A percentile compares a stretch with the other conserved stretches of the same genome.
These are phyloP conservation scores for Ormyrus labotus DNA, from an alignment of 2,888 invertebrate genomes.

Conservation along the genomic window DNA sequence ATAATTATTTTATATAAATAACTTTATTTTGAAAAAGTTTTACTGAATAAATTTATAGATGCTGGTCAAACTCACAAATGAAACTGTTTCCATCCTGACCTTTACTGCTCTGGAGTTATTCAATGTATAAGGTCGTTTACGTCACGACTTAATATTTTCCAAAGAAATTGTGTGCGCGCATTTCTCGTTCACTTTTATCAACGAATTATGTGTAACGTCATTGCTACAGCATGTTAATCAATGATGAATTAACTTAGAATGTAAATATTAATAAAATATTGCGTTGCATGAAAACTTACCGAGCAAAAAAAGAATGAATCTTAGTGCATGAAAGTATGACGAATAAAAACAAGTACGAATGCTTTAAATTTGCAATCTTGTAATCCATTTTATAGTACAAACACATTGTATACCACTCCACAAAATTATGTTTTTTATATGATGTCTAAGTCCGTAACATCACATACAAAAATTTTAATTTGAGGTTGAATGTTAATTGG, in stretches of 20 bases:
- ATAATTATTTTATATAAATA: slow-evolving; percentile 17
- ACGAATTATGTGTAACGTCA: slow-evolving; percentile 18
- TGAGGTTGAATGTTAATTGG: too few relatives aligned
- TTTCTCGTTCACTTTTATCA: slow-evolving; percentile 28
- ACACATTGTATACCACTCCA: slow-evolving; percentile 1
- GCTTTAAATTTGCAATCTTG: slow-evolving; percentile 26
- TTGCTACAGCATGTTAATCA: background rate
- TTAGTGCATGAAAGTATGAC: slow-evolving; percentile 26
- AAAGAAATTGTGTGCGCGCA: slow-evolving; percentile 36
- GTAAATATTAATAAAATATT: slow-evolving; percentile 28
- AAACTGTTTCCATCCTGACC: slow-evolving; percentile 2
- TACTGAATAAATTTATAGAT: background rate
- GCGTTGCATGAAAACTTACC: background rate
- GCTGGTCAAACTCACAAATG: background rate
- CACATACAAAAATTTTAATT: too few relatives aligned
- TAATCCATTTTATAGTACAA: slow-evolving; percentile 20
- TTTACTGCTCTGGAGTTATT: slow-evolving; percentile 12
- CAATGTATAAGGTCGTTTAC: slow-evolving; percentile 2
- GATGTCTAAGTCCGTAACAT: background rate
- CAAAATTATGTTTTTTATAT: background rate
- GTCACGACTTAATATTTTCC: slow-evolving; percentile 16
- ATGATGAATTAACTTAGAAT: slow-evolving; percentile 12
- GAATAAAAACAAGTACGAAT: slow-evolving; percentile 22
- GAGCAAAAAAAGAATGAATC: background rate
- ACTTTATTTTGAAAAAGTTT: background rate